Base-by-base conservation (phyloP, 1,140 invertebrate species). In the Lutraria rhynchaena region DNA sequence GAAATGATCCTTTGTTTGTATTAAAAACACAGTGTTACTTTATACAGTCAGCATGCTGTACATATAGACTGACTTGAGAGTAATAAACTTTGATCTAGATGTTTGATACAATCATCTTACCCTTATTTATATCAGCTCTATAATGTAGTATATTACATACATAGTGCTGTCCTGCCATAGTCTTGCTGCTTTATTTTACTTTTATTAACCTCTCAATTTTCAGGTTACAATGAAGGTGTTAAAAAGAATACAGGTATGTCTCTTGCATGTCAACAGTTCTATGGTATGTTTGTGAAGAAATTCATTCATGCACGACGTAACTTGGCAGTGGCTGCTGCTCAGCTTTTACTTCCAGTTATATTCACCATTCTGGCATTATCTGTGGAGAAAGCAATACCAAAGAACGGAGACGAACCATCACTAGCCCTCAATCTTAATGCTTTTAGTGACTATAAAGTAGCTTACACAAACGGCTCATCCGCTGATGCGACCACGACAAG, bases 241-340 rank as follows among this genome's bases (percentile, higher is more conserved):
- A 58, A 73, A 3, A 88, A 87, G 44, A 86, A 89, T 29, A 44
- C 27, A 5, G 89, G 88, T 11, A 11, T 88, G 2, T 17, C 27
- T 19, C 69, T 88, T 2, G 37, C 77, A 3, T 15, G 74, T 15
- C 90, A 91, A 27, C 92, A 93, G 69, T 90, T 93, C 53, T 83
- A 83, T 58, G 92, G 91, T 11, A 90, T 93, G 88, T 82, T 93
- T 57, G 77, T 90, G 2, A 93, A 93, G 84, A 90, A 92, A 78
- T 78, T 89, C 9, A 87, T 92, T 41, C 90, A 93, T 67, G 89
- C 90, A 7, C 69, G 85, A n/a, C 63, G 92, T 51, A 93, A 92
- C 67, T 82, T 82, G 22, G 19, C 85, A 0, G 73, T 92, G 4
- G 89, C 88, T 19, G 61, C 87, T 15, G 88, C 89, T 9, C 90